Conservation (phyloP, 2,888 invertebrate genomes). For the Steromphala cineraria region DNA sequence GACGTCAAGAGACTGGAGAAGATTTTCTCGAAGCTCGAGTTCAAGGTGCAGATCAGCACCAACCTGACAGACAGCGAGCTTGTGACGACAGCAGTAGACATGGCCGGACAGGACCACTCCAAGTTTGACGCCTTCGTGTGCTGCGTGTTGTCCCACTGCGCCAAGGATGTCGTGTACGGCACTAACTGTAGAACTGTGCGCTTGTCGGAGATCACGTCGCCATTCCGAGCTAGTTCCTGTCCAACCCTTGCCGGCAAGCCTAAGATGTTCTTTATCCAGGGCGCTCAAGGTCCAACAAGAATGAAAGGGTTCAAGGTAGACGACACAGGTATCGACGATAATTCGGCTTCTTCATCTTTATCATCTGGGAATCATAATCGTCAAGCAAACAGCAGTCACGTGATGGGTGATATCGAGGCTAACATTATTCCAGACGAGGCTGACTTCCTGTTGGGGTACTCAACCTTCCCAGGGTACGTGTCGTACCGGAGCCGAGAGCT, state of each 20-base stretch:
- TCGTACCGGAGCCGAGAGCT: conserved; percentile 66
- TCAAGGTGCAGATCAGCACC: conserved; percentile 30
- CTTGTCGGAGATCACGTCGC: conserved; percentile 53
- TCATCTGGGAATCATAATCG: too few relatives aligned
- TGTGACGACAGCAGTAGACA: conserved; percentile 14
- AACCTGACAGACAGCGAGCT: conserved; percentile 47
- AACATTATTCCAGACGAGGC: conserved; percentile 70
- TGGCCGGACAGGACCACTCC: conserved; percentile 39
- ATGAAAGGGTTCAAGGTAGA: conserved; percentile 32
- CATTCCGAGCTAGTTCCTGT: conserved; percentile 60
- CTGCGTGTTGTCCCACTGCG: conserved; percentile 61
- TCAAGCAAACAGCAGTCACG: too few relatives aligned
- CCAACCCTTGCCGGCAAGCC: conserved; percentile 66
- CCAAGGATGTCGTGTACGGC: conserved; percentile 43
- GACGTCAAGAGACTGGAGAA: conserved; percentile 37
- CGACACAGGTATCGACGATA: not conserved
- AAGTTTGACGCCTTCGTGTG: conserved; percentile 57
- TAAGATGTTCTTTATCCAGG: conserved; percentile 72
- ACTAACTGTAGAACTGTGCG: conserved; percentile 36
- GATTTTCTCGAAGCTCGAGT: conserved; percentile 56
- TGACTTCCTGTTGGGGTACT: conserved; percentile 72
- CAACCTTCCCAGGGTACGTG: conserved; percentile 71
- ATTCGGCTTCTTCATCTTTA: not conserved
- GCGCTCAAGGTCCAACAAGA: conserved; percentile 66
- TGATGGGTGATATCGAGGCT: not conserved